Evolutionary conservation across 2,797 vertebrate species (phyloP).

Genomic region (Sarcoramphus papa): DNA sequence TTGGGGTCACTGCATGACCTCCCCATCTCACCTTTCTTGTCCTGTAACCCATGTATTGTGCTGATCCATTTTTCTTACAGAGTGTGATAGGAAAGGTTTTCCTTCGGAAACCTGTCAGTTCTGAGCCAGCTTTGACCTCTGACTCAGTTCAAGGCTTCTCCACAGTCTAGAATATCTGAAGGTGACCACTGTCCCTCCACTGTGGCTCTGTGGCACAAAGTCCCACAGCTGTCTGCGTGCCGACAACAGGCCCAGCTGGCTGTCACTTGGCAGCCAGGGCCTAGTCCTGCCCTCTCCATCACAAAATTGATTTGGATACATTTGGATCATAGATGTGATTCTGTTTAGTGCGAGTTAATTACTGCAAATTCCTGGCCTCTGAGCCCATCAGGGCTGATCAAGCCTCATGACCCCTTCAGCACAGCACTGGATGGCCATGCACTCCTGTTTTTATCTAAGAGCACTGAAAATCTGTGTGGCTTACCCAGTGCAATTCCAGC

Average conservation of each 20-base stretch:
- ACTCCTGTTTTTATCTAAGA: background rate
- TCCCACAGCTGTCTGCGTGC: background rate
- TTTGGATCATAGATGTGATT: background rate
- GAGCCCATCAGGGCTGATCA: background rate
- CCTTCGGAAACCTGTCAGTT: background rate
- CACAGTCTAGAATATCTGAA: background rate
- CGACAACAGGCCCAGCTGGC: background rate
- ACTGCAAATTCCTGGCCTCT: background rate
- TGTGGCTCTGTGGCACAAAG: background rate
- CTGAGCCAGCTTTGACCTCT: background rate
- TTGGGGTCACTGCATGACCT: background rate
- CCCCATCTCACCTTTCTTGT: background rate
- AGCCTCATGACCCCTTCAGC: background rate
- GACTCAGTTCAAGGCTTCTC: background rate
- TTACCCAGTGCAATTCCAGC: background rate
- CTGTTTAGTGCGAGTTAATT: background rate
- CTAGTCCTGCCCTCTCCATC: background rate
- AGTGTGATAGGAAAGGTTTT: background rate
- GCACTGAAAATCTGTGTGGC: background rate
- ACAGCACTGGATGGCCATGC: background rate
- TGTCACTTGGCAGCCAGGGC: background rate
- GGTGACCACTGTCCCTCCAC: background rate
- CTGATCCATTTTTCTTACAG: background rate
- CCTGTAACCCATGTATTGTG: background rate
- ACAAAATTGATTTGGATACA: background rate